These are phyloP conservation scores for Tor tambroides DNA, from an alignment of 2,113 vertebrate genomes.

Conservation along the genomic window DNA sequence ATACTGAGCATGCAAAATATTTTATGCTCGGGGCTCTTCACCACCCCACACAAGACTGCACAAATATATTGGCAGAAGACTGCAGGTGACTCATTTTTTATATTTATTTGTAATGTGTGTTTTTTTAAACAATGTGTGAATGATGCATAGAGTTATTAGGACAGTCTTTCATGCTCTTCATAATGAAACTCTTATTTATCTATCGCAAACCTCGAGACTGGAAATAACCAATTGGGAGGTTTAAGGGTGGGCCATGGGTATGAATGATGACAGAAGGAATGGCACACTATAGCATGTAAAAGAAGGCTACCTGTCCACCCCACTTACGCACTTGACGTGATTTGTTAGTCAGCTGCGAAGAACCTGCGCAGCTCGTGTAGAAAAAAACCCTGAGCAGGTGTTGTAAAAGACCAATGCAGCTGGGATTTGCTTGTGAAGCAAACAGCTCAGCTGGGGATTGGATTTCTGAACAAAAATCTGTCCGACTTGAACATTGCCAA, in stretches of 20 bases:
- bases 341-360: slow-evolving; percentile 71
- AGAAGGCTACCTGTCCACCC: slow-evolving; percentile 70
- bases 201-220: slow-evolving; percentile 40
- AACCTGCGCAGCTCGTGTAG: slow-evolving; percentile 55
- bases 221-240: slow-evolving; percentile 62
- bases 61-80: slow-evolving; percentile 31
- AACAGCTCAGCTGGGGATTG: slow-evolving; percentile 64
- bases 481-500: slow-evolving; percentile 52
- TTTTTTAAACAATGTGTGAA: slow-evolving; percentile 3
- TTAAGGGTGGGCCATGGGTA: slow-evolving; percentile 62
- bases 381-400: slow-evolving; percentile 70
- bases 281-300: slow-evolving; percentile 62
- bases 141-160: slow-evolving; percentile 46
- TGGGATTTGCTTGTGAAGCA: slow-evolving; percentile 75
- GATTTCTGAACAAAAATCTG: slow-evolving; percentile 64
- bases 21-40: background rate
- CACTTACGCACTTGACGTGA: slow-evolving; percentile 68
- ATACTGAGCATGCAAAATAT: background rate
- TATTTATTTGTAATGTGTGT: background rate
- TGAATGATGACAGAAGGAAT: slow-evolving; percentile 63
- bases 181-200: slow-evolving; percentile 52
- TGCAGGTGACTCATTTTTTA: slow-evolving; percentile 25
- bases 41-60: slow-evolving; percentile 40
- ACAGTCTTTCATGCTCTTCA: slow-evolving; percentile 64
- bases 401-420: slow-evolving; percentile 67